Evolutionary conservation across 2,113 vertebrate genomes (phyloP).

Genomic region (Perca flavescens): DNA sequence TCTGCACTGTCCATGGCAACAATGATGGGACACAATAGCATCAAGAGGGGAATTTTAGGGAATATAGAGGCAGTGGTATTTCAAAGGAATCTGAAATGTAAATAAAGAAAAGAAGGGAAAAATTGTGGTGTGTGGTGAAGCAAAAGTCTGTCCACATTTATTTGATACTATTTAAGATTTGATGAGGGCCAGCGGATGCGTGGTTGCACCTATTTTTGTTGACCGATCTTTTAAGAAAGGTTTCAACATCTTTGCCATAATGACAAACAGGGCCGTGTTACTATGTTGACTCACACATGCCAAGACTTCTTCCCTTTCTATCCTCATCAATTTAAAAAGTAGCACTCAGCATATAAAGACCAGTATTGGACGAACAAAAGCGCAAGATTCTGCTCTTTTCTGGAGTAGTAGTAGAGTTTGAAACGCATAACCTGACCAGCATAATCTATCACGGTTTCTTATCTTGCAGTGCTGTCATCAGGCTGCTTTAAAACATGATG

Average conservation of each 20-base stretch:
- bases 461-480: conserved; percentile 63
- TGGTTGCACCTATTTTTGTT: neutral
- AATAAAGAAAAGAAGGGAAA: conserved; percentile 2
- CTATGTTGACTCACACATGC: neutral
- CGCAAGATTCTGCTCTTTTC: conserved; percentile 13
- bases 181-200: neutral
- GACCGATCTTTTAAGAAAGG: neutral
- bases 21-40: conserved; percentile 34
- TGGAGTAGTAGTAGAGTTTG: conserved; percentile 22
- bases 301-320: neutral
- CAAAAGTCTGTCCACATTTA: neutral
- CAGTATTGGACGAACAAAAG: neutral
- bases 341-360: neutral
- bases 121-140: neutral
- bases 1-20: neutral
- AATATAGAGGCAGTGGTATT: conserved; percentile 7
- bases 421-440: conserved; percentile 50
- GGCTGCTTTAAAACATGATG: conserved; percentile 67
- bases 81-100: neutral
- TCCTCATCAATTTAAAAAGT: neutral
- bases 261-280: neutral
- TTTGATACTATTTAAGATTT: neutral
- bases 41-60: neutral
- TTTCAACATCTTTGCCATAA: neutral
- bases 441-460: conserved; percentile 68